Conservation (phyloP, 2,797 vertebrate genomes). For the Gallinago solitaria region DNA sequence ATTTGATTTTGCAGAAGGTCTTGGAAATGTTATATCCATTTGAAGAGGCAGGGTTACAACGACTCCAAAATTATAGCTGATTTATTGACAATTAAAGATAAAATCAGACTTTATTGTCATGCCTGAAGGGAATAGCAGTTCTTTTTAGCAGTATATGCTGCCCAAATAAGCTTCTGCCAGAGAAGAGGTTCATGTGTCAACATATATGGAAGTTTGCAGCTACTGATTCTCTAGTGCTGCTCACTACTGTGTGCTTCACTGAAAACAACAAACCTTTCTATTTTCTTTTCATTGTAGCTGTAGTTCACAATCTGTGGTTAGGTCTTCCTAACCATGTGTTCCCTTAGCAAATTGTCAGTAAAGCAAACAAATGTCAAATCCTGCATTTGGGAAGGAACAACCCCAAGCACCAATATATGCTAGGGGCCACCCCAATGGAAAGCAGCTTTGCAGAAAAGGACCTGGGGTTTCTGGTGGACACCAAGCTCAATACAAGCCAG, state of each 20-base stretch:
- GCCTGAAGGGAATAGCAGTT: not conserved
- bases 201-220: not conserved
- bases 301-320: not conserved
- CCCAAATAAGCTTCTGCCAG: not conserved
- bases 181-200: not conserved
- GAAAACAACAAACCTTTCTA: not conserved
- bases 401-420: not conserved
- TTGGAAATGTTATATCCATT: not conserved
- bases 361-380: not conserved
- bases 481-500: not conserved
- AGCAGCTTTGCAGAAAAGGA: not conserved
- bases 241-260: accelerated
- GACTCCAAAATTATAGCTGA: not conserved
- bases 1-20: not conserved
- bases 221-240: not conserved
- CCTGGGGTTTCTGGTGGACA: not conserved
- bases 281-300: not conserved
- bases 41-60: not conserved
- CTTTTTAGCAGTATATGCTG: not conserved
- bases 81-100: not conserved
- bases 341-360: not conserved
- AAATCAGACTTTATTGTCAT: not conserved
- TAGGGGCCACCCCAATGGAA: accelerated
- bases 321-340: not conserved
- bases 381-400: not conserved